phyloP scores from a whole-genome alignment of 2,797 vertebrate genomes.

The Poeciliopsis turneri region DNA sequence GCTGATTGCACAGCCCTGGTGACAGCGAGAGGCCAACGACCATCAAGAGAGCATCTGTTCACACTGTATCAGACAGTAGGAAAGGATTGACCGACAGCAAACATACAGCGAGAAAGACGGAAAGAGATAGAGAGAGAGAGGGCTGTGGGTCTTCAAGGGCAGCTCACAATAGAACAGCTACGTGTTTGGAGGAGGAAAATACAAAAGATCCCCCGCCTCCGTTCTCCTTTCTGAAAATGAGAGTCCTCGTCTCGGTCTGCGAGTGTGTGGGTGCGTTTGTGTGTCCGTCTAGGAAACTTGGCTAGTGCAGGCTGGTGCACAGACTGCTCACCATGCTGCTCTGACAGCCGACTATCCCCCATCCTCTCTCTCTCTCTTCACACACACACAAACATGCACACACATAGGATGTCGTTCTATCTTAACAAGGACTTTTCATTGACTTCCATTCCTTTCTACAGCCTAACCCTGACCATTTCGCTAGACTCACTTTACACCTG shows the following conservation, averaged over 20 bases:
- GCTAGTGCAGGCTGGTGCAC: slow-evolving; percentile 66
- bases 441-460: background rate
- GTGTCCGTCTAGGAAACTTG: slow-evolving; percentile 77
- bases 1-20: slow-evolving; percentile 90
- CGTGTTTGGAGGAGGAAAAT: slow-evolving; percentile 71
- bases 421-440: background rate
- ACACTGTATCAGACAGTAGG: slow-evolving; percentile 66
- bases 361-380: slow-evolving; percentile 27
- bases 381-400: slow-evolving; percentile 26
- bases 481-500: background rate
- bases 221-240: slow-evolving; percentile 69
- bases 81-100: slow-evolving; percentile 50
- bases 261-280: slow-evolving; percentile 72
- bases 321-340: slow-evolving; percentile 76
- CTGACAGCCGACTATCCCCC: slow-evolving; percentile 62
- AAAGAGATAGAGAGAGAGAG: slow-evolving; percentile 21
- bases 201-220: slow-evolving; percentile 72
- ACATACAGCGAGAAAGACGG: slow-evolving; percentile 40
- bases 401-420: background rate
- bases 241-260: slow-evolving; percentile 67
- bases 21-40: slow-evolving; percentile 85
- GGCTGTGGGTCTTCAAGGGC: slow-evolving; percentile 68
- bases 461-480: background rate
- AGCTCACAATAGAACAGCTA: slow-evolving; percentile 74
- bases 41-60: slow-evolving; percentile 89